These are phyloP conservation scores for Hestina assimilis DNA, from an alignment of 1,140 invertebrate species.

Conservation along the genomic window DNA sequence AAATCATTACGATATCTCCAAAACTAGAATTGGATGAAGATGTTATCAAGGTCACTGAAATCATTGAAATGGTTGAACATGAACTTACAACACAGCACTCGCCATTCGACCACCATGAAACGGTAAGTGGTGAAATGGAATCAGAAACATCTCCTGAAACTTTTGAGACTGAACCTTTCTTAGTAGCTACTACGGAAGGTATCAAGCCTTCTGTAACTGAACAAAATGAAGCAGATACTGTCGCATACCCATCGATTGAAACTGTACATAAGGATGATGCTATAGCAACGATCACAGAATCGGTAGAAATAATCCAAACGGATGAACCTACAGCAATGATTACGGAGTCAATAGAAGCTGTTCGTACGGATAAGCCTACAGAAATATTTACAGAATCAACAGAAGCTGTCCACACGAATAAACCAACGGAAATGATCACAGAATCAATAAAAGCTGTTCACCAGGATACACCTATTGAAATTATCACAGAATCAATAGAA, in stretches of 20 bases:
- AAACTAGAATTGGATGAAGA: neutral
- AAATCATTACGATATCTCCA: neutral
- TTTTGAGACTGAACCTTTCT: neutral
- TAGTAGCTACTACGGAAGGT: neutral
- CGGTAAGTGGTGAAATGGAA: neutral
- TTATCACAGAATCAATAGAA: no score
- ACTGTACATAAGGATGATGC: neutral
- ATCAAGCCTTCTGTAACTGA: neutral
- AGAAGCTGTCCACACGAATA: no score
- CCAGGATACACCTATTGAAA: no score
- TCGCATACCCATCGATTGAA: neutral
- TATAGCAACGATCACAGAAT: neutral
- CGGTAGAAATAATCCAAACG: neutral
- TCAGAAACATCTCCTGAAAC: conserved; percentile 5
- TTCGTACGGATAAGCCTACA: neutral
- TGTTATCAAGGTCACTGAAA: neutral
- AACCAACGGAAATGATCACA: no score
- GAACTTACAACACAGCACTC: neutral
- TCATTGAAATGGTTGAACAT: neutral
- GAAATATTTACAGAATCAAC: no score
- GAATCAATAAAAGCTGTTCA: no score
- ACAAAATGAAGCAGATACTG: neutral
- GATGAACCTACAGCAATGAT: neutral
- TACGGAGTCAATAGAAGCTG: neutral
- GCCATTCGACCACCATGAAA: neutral